These are phyloP conservation scores for Syrphus vitripennis DNA, from an alignment of 2,888 invertebrate genomes.

Conservation along the genomic window DNA sequence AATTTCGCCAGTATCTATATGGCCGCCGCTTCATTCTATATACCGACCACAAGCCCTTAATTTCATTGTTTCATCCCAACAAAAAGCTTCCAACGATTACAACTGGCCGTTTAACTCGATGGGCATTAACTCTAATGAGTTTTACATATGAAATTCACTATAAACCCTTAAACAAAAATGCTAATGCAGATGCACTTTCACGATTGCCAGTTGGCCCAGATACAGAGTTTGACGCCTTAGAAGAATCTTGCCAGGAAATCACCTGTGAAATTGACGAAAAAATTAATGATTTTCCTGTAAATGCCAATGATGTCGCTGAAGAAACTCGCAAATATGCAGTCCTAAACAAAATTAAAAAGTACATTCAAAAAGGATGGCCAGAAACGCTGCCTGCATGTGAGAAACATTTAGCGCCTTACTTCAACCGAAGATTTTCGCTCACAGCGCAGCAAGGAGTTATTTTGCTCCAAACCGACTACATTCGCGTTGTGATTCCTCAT, in stretches of 20 bases:
- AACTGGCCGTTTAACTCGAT: slow-evolving; percentile 22
- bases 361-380: slow-evolving; percentile 5
- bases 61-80: background rate
- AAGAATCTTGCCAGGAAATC: slow-evolving; percentile 30
- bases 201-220: slow-evolving; percentile 21
- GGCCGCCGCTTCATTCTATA: slow-evolving; percentile 77
- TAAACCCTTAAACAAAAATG: slow-evolving; percentile 30
- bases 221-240: slow-evolving; percentile 2
- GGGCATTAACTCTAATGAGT: slow-evolving; percentile 37
- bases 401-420: slow-evolving; percentile 1
- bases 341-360: background rate
- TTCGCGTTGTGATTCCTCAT: background rate
- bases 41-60: slow-evolving; percentile 78
- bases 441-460: background rate
- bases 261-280: background rate
- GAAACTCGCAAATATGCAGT: slow-evolving; percentile 2
- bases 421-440: background rate
- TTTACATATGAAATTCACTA: slow-evolving; percentile 32
- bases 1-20: slow-evolving; percentile 77
- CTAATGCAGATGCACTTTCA: slow-evolving; percentile 37
- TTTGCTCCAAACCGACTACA: background rate
- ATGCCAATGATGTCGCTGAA: slow-evolving; percentile 2
- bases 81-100: slow-evolving; percentile 25
- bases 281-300: slow-evolving; percentile 13
- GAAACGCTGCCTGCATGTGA: background rate